phyloP scores from a whole-genome alignment of 2,797 vertebrate genomes.

The Tiaroga cobitis region DNA sequence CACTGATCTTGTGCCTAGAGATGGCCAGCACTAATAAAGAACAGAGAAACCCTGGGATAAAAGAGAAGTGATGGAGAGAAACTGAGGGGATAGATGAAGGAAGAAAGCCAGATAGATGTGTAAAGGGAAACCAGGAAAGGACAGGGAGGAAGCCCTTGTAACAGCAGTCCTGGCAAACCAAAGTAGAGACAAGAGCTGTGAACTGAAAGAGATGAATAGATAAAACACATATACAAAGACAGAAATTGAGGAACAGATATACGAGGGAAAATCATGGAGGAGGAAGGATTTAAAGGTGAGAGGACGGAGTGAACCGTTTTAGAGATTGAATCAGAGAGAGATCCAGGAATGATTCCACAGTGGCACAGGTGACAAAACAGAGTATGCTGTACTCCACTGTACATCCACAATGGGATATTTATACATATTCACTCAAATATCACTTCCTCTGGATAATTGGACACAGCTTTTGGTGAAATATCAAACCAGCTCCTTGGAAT shows the following conservation, averaged over 20 bases:
- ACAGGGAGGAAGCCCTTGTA: conserved; percentile 1
- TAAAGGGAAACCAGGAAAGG: conserved; percentile 13
- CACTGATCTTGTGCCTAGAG: conserved; percentile 63
- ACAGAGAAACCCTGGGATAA: conserved; percentile 38
- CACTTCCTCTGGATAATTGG: conserved; percentile 48
- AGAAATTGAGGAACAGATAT: conserved; percentile 8
- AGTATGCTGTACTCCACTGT: conserved; percentile 37
- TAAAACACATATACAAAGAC: conserved; percentile 2
- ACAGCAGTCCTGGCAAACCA: conserved; percentile 8
- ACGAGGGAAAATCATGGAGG: not conserved
- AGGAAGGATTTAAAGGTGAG: conserved; percentile 24
- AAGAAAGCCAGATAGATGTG: conserved; percentile 20
- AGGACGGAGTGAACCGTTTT: conserved; percentile 1
- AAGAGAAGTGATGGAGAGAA: conserved; percentile 12
- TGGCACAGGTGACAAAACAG: conserved; percentile 24
- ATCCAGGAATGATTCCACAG: conserved; percentile 16
- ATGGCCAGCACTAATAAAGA: conserved; percentile 61
- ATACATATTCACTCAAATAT: conserved; percentile 53
- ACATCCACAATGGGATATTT: conserved; percentile 42
- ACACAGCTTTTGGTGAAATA: conserved; percentile 51
- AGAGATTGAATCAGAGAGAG: conserved; percentile 21
- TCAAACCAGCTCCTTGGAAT: conserved; percentile 40
- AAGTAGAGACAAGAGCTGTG: conserved; percentile 27
- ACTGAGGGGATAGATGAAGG: conserved; percentile 29
- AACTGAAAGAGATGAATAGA: conserved; percentile 28